Conservation (phyloP, 53 echinoderm and acorn worm species). For the Patiria pectinifera region DNA sequence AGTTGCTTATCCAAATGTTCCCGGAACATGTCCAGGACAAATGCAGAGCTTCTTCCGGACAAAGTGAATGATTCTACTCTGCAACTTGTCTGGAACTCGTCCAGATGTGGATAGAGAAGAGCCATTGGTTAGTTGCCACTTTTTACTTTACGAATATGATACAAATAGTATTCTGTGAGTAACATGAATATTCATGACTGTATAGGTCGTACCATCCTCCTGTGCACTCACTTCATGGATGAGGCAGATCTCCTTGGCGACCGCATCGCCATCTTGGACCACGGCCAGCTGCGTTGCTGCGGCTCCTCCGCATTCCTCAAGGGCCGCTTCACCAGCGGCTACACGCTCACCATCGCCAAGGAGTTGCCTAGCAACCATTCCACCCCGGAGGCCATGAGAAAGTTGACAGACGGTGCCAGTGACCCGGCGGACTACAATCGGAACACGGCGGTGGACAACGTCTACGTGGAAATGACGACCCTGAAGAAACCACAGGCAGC, state of each 20-base stretch:
- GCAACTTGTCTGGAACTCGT: too few relatives aligned
- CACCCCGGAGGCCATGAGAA: slow-evolving; percentile 44
- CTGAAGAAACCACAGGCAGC: neutral
- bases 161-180: neutral
- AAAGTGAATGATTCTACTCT: too few relatives aligned
- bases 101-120: too few relatives aligned
- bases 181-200: neutral
- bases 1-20: too few relatives aligned
- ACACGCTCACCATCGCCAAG: slow-evolving; percentile 81
- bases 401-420: neutral
- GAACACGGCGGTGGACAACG: slow-evolving; percentile 37
- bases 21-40: too few relatives aligned
- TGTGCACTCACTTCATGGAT: slow-evolving; percentile 98
- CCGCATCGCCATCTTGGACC: slow-evolving; percentile 91
- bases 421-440: neutral
- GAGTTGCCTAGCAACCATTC: slow-evolving; percentile 60
- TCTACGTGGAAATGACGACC: slow-evolving; percentile 35
- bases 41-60: too few relatives aligned
- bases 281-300: slow-evolving; percentile 87
- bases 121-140: too few relatives aligned
- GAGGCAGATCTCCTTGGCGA: slow-evolving; percentile 95
- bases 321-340: slow-evolving; percentile 76
- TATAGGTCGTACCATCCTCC: slow-evolving; percentile 87
- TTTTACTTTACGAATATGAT: too few relatives aligned
- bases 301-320: slow-evolving; percentile 90